These are phyloP conservation scores for Cacoxenus indagator DNA, from an alignment of 2,888 invertebrate genomes.

Conservation along the genomic window DNA sequence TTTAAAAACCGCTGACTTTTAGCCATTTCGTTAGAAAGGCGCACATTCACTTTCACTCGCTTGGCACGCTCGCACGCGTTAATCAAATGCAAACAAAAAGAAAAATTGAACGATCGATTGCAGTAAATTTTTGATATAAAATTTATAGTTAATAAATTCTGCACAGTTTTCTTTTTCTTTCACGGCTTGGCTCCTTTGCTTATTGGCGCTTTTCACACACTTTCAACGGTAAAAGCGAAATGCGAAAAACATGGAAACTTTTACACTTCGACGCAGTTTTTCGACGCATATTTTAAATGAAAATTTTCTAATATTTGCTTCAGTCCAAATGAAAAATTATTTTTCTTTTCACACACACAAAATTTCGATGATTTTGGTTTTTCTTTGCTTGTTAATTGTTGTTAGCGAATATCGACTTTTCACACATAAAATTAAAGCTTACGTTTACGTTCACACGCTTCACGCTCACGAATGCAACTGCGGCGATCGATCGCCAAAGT, in stretches of 20 bases:
- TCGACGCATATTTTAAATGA: constrained; percentile 37
- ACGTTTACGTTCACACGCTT: constrained; percentile 65
- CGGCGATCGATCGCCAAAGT: constrained; percentile 35
- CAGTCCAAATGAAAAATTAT: not conserved
- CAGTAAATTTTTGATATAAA: not conserved
- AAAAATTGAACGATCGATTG: not conserved
- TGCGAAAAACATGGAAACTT: not conserved
- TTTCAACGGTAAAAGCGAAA: too few species aligned
- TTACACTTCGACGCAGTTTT: not conserved
- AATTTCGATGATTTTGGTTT: constrained; percentile 21
- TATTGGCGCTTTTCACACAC: not conserved
- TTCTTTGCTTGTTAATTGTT: constrained; percentile 6
- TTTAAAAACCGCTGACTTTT: constrained; percentile 57
- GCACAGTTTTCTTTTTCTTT: constrained; percentile 8
- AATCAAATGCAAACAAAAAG: constrained; percentile 33
- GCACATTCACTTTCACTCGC: constrained; percentile 55
- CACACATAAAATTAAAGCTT: constrained; percentile 31
- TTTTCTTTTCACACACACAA: constrained; percentile 16
- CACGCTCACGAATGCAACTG: constrained; percentile 65
- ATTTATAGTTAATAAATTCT: constrained; percentile 46
- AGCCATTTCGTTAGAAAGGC: constrained; percentile 54
- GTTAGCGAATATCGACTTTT: not conserved
- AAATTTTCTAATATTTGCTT: constrained; percentile 29
- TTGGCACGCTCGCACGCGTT: constrained; percentile 28
- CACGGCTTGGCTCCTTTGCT: not conserved